A percentile compares a stretch with the other conserved stretches of the same genome.
phyloP scores from a whole-genome alignment of 2,113 vertebrate genomes.

The Aptenodytes patagonicus region DNA sequence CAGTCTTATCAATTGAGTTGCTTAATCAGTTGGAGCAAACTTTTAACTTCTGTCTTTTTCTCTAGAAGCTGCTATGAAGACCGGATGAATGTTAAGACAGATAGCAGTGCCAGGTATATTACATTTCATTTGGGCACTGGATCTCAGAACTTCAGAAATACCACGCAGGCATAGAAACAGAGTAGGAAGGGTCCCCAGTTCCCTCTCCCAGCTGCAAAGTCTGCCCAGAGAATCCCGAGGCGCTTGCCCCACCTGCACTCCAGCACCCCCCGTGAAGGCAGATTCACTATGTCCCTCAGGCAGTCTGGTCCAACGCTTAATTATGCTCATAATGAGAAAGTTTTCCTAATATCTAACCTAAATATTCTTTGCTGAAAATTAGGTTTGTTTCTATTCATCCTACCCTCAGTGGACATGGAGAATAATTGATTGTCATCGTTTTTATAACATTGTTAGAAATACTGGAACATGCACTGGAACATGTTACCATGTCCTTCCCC shows the following conservation, averaged over 20 bases:
- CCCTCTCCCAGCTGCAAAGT: neutral
- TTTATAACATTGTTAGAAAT: neutral
- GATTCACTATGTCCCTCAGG: neutral
- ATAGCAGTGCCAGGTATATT: neutral
- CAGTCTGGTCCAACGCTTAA: neutral
- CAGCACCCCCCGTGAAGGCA: neutral
- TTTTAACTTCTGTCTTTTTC: neutral
- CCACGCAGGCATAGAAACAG: neutral
- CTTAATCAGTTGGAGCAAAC: neutral
- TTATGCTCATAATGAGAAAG: slow-evolving; percentile 1
- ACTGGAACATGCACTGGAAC: neutral
- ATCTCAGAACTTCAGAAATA: neutral
- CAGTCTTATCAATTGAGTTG: neutral
- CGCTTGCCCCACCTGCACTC: neutral
- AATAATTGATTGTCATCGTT: neutral
- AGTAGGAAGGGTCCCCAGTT: neutral
- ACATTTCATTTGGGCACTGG: neutral
- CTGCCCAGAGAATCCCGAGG: neutral
- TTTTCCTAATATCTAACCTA: neutral
- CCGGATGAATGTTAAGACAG: neutral
- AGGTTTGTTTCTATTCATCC: neutral
- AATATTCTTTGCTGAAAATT: slow-evolving; percentile 3
- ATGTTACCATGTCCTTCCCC: neutral
- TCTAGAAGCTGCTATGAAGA: neutral
- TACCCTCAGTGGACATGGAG: neutral